These are phyloP conservation scores for Naja naja DNA, from an alignment of 2,113 vertebrate species.

Conservation along the genomic window DNA sequence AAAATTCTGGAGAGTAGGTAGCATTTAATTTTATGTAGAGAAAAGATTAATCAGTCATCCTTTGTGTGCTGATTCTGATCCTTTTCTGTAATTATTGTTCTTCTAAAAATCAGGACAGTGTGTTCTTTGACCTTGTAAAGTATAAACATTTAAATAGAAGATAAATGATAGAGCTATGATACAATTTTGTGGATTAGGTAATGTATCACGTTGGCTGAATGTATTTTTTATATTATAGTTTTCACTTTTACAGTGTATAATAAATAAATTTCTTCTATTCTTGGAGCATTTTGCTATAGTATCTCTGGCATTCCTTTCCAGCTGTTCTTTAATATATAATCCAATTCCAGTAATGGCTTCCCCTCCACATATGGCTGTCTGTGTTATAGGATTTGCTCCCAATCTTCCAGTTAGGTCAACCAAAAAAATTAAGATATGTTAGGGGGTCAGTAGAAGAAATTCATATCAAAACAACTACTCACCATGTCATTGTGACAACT, in stretches of 20 bases:
- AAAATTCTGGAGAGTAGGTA: not conserved
- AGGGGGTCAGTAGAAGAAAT: constrained; percentile 71
- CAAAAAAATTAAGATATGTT: constrained; percentile 88
- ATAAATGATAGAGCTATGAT: not conserved
- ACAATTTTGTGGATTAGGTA: not conserved
- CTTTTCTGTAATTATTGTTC: not conserved
- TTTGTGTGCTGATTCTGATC: not conserved
- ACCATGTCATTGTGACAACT: constrained; percentile 77
- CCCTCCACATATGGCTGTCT: constrained; percentile 55
- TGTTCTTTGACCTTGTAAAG: not conserved
- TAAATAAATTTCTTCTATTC: constrained; percentile 17
- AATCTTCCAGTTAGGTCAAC: constrained; percentile 99
- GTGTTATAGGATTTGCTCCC: constrained; percentile 84
- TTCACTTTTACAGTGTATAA: constrained; percentile 17
- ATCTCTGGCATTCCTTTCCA: constrained; percentile 52
- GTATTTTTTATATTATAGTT: constrained; percentile 1
- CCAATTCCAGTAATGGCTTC: constrained; percentile 6
- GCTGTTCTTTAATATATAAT: constrained; percentile 62
- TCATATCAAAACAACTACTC: constrained; percentile 80
- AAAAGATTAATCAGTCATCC: not conserved
- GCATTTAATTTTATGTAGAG: not conserved
- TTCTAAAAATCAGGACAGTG: not conserved
- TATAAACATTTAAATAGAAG: not conserved
- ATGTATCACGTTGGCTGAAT: not conserved
- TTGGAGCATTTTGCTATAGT: constrained; percentile 25